phyloP scores from a whole-genome alignment of 2,113 vertebrate species.

The Dryoscopus gambensis region DNA sequence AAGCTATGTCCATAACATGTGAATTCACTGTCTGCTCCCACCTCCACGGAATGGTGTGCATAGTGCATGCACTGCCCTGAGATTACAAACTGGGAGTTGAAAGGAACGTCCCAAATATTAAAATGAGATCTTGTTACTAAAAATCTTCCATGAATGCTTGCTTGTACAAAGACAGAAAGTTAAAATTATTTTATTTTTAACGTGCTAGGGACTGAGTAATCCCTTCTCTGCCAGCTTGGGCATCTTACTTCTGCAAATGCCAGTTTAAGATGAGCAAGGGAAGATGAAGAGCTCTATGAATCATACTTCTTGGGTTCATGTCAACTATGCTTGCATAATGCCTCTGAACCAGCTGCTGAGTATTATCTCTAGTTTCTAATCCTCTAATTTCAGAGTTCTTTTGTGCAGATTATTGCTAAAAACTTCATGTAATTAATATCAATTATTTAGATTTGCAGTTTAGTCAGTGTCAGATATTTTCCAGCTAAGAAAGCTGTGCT shows the following conservation, averaged over 20 bases:
- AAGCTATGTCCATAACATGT: background rate
- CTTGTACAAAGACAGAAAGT: background rate
- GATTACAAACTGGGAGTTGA: background rate
- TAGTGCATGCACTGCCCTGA: background rate
- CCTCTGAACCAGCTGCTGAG: constrained; percentile 12
- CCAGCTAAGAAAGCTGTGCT: constrained; percentile 39
- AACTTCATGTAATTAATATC: constrained; percentile 65
- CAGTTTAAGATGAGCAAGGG: background rate
- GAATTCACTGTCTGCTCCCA: background rate
- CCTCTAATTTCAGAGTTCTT: constrained; percentile 60
- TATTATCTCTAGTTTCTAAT: constrained; percentile 53
- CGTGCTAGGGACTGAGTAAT: background rate
- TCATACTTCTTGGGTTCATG: background rate
- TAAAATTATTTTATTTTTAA: background rate
- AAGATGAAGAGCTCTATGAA: background rate
- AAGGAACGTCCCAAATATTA: background rate
- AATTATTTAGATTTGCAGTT: constrained; percentile 69
- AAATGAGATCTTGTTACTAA: background rate
- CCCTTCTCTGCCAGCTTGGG: background rate
- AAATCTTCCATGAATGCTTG: background rate
- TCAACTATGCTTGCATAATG: background rate
- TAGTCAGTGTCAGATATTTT: constrained; percentile 61
- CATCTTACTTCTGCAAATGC: background rate
- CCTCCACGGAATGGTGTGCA: background rate
- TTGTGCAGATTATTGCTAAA: constrained; percentile 61